Evolutionary conservation across 2,797 vertebrate species (phyloP).

Genomic region (Spinus pinus): DNA sequence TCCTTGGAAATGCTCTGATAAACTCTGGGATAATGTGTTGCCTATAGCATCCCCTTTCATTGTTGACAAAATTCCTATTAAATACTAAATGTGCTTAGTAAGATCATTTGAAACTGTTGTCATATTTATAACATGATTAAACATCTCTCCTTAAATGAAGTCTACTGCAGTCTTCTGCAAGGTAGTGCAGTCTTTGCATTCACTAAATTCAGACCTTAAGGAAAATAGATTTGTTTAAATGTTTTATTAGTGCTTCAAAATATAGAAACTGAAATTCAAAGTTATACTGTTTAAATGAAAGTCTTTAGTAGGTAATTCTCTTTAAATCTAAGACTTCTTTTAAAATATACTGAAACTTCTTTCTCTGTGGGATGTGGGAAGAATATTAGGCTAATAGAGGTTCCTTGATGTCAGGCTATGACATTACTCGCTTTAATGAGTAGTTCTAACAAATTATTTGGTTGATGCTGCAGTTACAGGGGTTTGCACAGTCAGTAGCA

Average conservation of each 20-base stretch:
- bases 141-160: background rate
- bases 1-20: conserved; percentile 29
- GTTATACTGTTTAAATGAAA: background rate
- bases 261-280: background rate
- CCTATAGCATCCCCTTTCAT: conserved; percentile 16
- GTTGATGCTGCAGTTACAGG: background rate
- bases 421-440: background rate
- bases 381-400: background rate
- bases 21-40: conserved; percentile 4
- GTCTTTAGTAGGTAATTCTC: background rate
- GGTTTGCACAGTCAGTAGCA: background rate
- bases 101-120: background rate
- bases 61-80: conserved; percentile 29
- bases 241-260: background rate
- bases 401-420: background rate
- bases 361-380: background rate
- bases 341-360: background rate
- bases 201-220: background rate
- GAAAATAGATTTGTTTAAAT: background rate
- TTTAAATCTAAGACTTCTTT: background rate
- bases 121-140: conserved; percentile 20
- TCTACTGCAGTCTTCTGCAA: background rate
- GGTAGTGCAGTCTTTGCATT: background rate
- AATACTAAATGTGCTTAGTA: background rate
- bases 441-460: background rate